Evolutionary conservation across 2,797 vertebrate species (phyloP).

Genomic region (Xenops minutus): DNA sequence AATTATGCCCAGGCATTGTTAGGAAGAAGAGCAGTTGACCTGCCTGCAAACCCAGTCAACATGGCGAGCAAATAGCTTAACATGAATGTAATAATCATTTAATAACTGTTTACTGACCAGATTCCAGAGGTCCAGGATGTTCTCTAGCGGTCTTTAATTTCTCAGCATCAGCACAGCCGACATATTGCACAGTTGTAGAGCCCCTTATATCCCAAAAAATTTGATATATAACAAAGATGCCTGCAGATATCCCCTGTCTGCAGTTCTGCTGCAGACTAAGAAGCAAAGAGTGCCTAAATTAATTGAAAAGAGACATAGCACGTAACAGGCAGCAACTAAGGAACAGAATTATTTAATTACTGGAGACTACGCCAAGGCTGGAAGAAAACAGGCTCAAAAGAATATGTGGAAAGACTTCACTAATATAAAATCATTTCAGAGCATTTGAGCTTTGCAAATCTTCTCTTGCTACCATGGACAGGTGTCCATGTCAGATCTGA

Average conservation of each 20-base stretch:
- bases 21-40: not conserved
- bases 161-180: not conserved
- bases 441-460: not conserved
- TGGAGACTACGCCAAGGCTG: not conserved
- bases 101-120: not conserved
- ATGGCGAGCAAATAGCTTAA: not conserved
- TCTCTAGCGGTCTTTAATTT: not conserved
- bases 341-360: not conserved
- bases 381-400: not conserved
- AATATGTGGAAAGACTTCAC: not conserved
- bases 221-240: not conserved
- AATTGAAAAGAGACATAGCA: not conserved
- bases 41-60: not conserved
- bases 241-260: not conserved
- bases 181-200: not conserved
- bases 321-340: not conserved
- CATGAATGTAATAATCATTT: not conserved
- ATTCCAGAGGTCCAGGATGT: not conserved
- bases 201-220: not conserved
- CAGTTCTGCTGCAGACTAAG: not conserved
- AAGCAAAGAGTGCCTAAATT: not conserved
- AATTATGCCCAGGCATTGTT: not conserved
- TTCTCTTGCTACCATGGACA: not conserved
- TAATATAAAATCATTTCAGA: not conserved
- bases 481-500: not conserved